phyloP scores from a whole-genome alignment of 2,797 vertebrate genomes.

The Decapterus maruadsi region DNA sequence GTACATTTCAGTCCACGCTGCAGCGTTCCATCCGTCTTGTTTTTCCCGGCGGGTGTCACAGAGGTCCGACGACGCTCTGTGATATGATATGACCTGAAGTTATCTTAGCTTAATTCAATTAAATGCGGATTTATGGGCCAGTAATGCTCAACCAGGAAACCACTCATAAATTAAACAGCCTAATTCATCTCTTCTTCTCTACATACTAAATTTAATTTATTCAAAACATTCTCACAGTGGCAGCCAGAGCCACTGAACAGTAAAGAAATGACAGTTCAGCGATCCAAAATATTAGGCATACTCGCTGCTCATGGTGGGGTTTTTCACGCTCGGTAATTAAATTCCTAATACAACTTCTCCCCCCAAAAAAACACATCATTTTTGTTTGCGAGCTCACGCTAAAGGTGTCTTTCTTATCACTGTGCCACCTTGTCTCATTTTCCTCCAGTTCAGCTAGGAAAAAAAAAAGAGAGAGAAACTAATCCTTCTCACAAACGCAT shows the following conservation, averaged over 20 bases:
- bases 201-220: slow-evolving; percentile 48
- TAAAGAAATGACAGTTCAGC: slow-evolving; percentile 44
- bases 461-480: neutral
- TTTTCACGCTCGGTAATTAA: slow-evolving; percentile 42
- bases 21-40: neutral
- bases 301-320: slow-evolving; percentile 22
- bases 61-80: slow-evolving; percentile 24
- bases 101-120: slow-evolving; percentile 59
- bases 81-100: slow-evolving; percentile 55
- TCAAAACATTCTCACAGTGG: slow-evolving; percentile 29
- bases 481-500: slow-evolving; percentile 27
- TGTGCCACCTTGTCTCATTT: slow-evolving; percentile 50
- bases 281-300: slow-evolving; percentile 47
- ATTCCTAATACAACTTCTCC: slow-evolving; percentile 38
- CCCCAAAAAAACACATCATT: slow-evolving; percentile 32
- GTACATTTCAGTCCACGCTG: slow-evolving; percentile 18
- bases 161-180: slow-evolving; percentile 52
- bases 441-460: slow-evolving; percentile 33
- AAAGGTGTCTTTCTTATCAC: slow-evolving; percentile 57
- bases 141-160: slow-evolving; percentile 54
- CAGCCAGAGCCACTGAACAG: slow-evolving; percentile 24
- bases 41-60: slow-evolving; percentile 11
- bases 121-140: slow-evolving; percentile 50
- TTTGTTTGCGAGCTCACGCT: slow-evolving; percentile 44
- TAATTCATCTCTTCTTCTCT: slow-evolving; percentile 47